phyloP scores from a whole-genome alignment of 2,888 invertebrate genomes.

The Globia sparganii region DNA sequence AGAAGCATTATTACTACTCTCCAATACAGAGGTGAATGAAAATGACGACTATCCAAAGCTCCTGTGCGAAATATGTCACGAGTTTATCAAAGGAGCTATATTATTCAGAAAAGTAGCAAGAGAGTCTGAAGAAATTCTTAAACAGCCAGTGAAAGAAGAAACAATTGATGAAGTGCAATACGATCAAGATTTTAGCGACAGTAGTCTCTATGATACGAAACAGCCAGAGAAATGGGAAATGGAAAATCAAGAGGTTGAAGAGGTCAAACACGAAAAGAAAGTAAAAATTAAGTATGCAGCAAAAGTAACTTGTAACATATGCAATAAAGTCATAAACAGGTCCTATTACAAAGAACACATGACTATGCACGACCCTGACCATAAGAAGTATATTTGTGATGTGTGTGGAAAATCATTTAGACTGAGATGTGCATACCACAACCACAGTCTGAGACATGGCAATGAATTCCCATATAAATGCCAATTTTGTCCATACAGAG shows the following conservation, averaged over 20 bases:
- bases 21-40: constrained; percentile 72
- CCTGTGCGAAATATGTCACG: constrained; percentile 77
- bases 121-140: constrained; percentile 73
- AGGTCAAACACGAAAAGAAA: constrained; percentile 63
- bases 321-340: constrained; percentile 73
- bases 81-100: constrained; percentile 78
- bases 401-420: constrained; percentile 81
- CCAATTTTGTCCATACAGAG: constrained; percentile 77
- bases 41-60: constrained; percentile 76
- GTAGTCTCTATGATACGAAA: constrained; percentile 60
- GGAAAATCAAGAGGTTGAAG: constrained; percentile 38
- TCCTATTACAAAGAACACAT: constrained; percentile 80
- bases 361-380: constrained; percentile 79
- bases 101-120: constrained; percentile 78
- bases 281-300: constrained; percentile 66
- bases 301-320: constrained; percentile 59
- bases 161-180: constrained; percentile 42
- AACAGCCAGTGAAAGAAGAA: constrained; percentile 69
- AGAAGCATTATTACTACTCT: constrained; percentile 50
- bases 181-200: constrained; percentile 66
- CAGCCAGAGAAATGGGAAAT: constrained; percentile 58
- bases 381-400: constrained; percentile 80
- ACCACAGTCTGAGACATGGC: constrained; percentile 77
- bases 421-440: constrained; percentile 77
- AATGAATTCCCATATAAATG: constrained; percentile 80